Conservation (phyloP, 2,888 invertebrate species). For the Andrena flavipes region DNA sequence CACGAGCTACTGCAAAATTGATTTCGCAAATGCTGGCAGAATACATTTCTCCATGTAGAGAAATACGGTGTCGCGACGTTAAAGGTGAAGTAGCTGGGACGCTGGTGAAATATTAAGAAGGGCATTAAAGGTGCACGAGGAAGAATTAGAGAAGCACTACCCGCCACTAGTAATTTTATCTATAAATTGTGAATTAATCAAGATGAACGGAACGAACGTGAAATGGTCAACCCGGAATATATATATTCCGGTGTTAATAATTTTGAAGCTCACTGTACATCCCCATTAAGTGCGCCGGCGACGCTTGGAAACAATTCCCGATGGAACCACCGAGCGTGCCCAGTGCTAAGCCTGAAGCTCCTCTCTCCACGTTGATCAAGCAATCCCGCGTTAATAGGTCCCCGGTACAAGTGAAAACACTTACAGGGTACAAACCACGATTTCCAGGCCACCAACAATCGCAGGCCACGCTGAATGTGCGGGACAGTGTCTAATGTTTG, state of each 20-base stretch:
- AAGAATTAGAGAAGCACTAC: not conserved
- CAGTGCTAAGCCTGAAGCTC: constrained; percentile 3
- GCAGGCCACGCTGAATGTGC: not conserved
- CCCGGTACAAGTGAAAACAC: constrained; percentile 44
- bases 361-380: constrained; percentile 38
- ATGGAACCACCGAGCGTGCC: constrained; percentile 16
- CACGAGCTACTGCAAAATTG: constrained; percentile 53
- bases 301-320: constrained; percentile 17
- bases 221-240: too few species aligned
- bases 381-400: constrained; percentile 46
- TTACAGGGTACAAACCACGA: constrained; percentile 48
- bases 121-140: not conserved
- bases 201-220: too few species aligned
- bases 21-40: constrained; percentile 47
- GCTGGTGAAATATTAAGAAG: not conserved
- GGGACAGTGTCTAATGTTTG: constrained; percentile 12
- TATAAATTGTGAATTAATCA: too few species aligned
- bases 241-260: not conserved
- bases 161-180: too few species aligned
- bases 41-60: not conserved
- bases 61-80: not conserved
- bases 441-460: constrained; percentile 39
- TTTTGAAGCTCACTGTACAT: not conserved
- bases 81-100: constrained; percentile 24
- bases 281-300: constrained; percentile 22